Conservation (phyloP, 2,113 vertebrate genomes). For the Microtus oregoni region DNA sequence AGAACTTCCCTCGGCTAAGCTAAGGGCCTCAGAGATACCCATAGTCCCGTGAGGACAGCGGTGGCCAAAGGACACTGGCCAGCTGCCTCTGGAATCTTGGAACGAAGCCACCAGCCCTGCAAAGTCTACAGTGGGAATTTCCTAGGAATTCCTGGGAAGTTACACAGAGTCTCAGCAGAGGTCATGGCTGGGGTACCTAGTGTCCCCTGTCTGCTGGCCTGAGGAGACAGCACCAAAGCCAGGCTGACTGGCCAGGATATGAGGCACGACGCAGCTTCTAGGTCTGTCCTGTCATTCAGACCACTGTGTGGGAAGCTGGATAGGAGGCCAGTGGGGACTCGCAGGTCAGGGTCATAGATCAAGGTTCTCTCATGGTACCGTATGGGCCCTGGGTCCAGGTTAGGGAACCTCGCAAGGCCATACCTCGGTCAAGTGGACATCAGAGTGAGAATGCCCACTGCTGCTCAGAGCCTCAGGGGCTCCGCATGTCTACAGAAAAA, state of each 20-base stretch:
- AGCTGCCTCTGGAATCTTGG: background rate
- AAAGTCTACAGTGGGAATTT: conserved; percentile 25
- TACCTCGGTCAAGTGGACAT: accelerated
- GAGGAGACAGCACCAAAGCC: background rate
- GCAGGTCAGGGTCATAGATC: accelerated
- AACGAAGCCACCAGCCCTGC: background rate
- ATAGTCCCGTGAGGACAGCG: background rate
- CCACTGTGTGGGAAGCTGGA: background rate
- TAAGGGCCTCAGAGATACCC: background rate
- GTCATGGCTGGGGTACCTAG: background rate
- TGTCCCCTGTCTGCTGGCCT: background rate
- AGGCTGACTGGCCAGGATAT: background rate
- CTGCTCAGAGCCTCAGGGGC: background rate
- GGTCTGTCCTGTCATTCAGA: background rate
- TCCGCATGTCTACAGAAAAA: background rate
- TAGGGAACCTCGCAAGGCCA: background rate
- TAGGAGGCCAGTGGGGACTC: background rate
- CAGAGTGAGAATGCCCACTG: background rate
- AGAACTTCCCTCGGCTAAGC: accelerated
- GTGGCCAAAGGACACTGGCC: background rate
- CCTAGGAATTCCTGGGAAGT: conserved; percentile 61
- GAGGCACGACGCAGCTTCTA: accelerated
- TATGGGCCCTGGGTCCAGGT: accelerated
- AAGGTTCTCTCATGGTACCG: background rate
- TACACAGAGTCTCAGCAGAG: background rate